Evolutionary conservation across 2,113 vertebrate species (phyloP).

Genomic region (Scytalopus superciliaris): DNA sequence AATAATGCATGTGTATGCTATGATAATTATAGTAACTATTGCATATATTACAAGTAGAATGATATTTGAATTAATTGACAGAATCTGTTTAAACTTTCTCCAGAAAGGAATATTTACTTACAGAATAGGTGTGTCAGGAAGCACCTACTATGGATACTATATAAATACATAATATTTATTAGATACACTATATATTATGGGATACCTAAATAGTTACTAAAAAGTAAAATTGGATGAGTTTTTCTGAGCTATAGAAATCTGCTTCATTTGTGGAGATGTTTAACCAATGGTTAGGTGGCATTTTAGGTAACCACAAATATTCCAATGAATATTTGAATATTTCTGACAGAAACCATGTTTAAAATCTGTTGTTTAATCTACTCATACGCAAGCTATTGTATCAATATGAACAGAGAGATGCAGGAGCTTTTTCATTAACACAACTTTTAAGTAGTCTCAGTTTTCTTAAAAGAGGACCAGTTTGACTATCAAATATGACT

Average conservation of each 20-base stretch:
- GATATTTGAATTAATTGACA: not conserved
- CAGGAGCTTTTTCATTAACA: not conserved
- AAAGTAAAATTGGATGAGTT: not conserved
- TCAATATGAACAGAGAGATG: not conserved
- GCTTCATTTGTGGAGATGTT: not conserved
- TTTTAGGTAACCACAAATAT: not conserved
- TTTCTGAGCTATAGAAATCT: not conserved
- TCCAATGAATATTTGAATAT: not conserved
- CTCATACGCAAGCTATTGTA: not conserved
- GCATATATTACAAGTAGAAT: not conserved
- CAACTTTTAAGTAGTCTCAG: not conserved
- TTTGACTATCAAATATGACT: not conserved
- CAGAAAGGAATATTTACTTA: fast-evolving
- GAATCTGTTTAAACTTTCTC: not conserved
- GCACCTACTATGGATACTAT: not conserved
- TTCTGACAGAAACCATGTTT: not conserved
- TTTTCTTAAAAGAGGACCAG: not conserved
- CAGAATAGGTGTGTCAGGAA: not conserved
- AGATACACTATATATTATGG: not conserved
- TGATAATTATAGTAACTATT: not conserved
- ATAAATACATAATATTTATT: not conserved
- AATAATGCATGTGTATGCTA: not conserved
- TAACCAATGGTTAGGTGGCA: not conserved
- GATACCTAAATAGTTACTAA: not conserved
- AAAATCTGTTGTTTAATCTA: not conserved